These are phyloP conservation scores for Podarcis muralis DNA, from an alignment of 2,113 vertebrate species.

Conservation along the genomic window DNA sequence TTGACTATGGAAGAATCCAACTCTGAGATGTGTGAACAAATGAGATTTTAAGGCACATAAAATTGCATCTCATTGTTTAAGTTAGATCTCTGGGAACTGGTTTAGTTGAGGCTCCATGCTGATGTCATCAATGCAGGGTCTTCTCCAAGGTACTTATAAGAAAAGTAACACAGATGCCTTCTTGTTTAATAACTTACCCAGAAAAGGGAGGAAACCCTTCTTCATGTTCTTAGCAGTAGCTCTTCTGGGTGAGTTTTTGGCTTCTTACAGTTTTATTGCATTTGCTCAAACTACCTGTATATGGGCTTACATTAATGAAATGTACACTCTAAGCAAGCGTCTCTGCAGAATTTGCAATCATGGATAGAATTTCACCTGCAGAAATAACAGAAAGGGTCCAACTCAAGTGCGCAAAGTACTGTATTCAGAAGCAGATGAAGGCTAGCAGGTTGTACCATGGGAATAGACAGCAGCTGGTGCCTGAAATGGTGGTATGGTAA, in stretches of 20 bases:
- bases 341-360: constrained; percentile 64
- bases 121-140: constrained; percentile 46
- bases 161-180: constrained; percentile 59
- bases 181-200: constrained; percentile 47
- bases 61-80: background rate
- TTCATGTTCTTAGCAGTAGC: constrained; percentile 50
- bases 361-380: constrained; percentile 63
- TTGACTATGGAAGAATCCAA: background rate
- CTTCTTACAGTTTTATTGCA: constrained; percentile 65
- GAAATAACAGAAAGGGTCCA: constrained; percentile 66
- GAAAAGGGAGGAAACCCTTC: constrained; percentile 25
- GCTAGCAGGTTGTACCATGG: constrained; percentile 63
- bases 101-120: background rate
- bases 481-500: constrained; percentile 26
- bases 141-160: constrained; percentile 38
- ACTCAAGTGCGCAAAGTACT: constrained; percentile 51
- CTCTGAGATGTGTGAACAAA: background rate
- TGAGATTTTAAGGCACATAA: constrained; percentile 1
- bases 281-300: constrained; percentile 61
- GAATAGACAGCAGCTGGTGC: constrained; percentile 64
- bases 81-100: constrained; percentile 5
- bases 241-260: constrained; percentile 57
- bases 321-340: constrained; percentile 58
- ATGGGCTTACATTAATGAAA: constrained; percentile 65
- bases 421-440: constrained; percentile 47